Base-by-base conservation (phyloP, 1,140 invertebrate genomes). In the Danaus melanippus region DNA sequence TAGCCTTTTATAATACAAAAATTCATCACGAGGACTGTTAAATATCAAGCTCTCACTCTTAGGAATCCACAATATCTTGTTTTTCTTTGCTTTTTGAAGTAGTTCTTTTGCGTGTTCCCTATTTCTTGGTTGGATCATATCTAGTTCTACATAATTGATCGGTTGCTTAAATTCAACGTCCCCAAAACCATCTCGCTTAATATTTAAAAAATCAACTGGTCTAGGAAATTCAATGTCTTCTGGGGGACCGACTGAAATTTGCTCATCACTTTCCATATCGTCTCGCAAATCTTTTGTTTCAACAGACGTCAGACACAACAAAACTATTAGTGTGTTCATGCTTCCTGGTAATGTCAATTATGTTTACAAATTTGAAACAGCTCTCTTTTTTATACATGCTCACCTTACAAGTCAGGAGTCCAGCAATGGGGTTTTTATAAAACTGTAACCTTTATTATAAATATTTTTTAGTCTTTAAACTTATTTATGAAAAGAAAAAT, bases 171-270 rank as follows among this genome's bases (percentile, higher is more conserved):
- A 44, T 9, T 56, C 50, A 43, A 47, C 12, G 12, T 56, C 57
- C 40, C 44, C 55, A 21, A 48, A 42, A 9, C 56, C 17, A n/a
- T 66, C 46, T 60, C 50, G 59, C 10, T 56, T 58, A 9, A 74
- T 46, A 42, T 69, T 66, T 32, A 62, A 64, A 46, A 74, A 74
- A 12, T 64, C 54, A 9, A 67, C 52, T 42, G 55, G 47, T 39
- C 15, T 15, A 15, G 15, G 15, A 15, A 15, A 15, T 15, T 15
- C 15, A 15, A 15, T 15, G 15, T 15, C 15, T 15, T 15, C 15
- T 15, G 15, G 15, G 15, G 15, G 15, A 15, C 15, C 15, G 15
- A 15, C 15, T 47, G 15, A 17, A 15, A 17, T n/a, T 46, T 46
- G 2, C 2, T 9, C 11, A 5, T 46, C 45, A 9, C 1, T 46